phyloP scores from a whole-genome alignment of 2,888 invertebrate genomes.

The Hirtodrosophila confusa region DNA sequence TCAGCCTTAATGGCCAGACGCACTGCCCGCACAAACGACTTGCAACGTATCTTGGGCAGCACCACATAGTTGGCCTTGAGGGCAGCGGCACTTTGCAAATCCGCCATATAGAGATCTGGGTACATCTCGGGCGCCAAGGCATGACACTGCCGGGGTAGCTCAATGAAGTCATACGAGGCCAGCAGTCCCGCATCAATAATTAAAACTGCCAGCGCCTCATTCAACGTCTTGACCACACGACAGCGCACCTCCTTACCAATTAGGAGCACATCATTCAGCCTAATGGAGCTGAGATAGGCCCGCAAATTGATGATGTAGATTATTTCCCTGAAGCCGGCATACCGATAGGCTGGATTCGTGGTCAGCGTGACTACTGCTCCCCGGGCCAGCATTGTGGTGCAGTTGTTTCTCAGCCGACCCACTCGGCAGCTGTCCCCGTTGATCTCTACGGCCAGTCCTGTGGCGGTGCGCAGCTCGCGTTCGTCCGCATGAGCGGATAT shows the following conservation, averaged over 20 bases:
- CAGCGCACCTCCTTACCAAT: conserved; percentile 70
- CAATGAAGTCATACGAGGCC: conserved; percentile 79
- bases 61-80: conserved; percentile 77
- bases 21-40: conserved; percentile 66
- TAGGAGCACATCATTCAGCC: conserved; percentile 70
- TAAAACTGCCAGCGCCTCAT: conserved; percentile 70
- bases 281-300: conserved; percentile 70
- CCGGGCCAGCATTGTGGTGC: conserved; percentile 63
- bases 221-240: conserved; percentile 76
- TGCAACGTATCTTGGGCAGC: conserved; percentile 73
- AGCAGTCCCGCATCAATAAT: conserved; percentile 72
- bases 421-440: conserved; percentile 80
- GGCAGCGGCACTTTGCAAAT: conserved; percentile 67
- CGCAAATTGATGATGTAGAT: conserved; percentile 79
- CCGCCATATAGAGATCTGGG: conserved; percentile 57
- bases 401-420: conserved; percentile 82
- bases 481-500: conserved; percentile 63
- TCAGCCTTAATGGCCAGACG: conserved; percentile 43
- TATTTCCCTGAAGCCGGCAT: conserved; percentile 79
- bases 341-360: conserved; percentile 72
- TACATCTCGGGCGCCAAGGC: conserved; percentile 45
- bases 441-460: conserved; percentile 80
- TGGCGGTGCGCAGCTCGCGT: conserved; percentile 53
- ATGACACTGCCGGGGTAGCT: conserved; percentile 79
- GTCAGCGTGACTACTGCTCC: conserved; percentile 79